A percentile compares a stretch with the other conserved stretches of the same genome.
Conservation (phyloP, 2,888 invertebrate genomes). For the Flexamia atlantica region DNA sequence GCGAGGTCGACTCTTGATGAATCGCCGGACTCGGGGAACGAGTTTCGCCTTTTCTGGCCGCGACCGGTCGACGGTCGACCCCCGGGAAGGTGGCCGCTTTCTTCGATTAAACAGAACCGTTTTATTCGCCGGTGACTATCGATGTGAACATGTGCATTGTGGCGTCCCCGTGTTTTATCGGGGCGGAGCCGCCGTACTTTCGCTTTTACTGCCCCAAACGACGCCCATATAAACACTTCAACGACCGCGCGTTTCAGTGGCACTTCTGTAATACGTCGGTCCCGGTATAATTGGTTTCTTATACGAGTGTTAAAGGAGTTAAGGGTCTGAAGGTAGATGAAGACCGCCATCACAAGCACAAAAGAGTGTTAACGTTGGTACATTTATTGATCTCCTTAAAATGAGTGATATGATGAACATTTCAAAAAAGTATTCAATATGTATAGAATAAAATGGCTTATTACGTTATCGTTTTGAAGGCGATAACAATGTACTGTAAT, state of each 20-base stretch:
- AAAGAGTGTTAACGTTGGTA: no score
- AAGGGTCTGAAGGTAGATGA: no score
- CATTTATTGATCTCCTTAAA: no score
- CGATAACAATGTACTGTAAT: no score
- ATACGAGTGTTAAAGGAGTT: no score
- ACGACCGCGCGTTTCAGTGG: neutral
- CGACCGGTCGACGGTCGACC: neutral
- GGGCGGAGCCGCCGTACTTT: neutral
- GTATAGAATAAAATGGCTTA: no score
- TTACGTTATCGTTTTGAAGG: no score
- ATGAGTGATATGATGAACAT: no score
- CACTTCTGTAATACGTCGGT: neutral
- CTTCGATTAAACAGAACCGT: slow-evolving; percentile 51
- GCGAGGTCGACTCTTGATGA: slow-evolving; percentile 33
- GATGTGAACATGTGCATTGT: slow-evolving; percentile 34
- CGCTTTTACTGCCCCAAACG: slow-evolving; percentile 37
- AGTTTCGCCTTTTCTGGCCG: slow-evolving; percentile 51
- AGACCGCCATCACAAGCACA: no score
- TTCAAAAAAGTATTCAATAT: no score
- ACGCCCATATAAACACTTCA: slow-evolving; percentile 15
- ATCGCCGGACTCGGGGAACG: slow-evolving; percentile 14
- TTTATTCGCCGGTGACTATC: slow-evolving; percentile 44
- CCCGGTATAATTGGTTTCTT: no score
- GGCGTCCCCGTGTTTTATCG: neutral
- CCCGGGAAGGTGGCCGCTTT: slow-evolving; percentile 13